phyloP scores from a whole-genome alignment of 1,140 invertebrate species.

The Coenobita brevimanus region DNA sequence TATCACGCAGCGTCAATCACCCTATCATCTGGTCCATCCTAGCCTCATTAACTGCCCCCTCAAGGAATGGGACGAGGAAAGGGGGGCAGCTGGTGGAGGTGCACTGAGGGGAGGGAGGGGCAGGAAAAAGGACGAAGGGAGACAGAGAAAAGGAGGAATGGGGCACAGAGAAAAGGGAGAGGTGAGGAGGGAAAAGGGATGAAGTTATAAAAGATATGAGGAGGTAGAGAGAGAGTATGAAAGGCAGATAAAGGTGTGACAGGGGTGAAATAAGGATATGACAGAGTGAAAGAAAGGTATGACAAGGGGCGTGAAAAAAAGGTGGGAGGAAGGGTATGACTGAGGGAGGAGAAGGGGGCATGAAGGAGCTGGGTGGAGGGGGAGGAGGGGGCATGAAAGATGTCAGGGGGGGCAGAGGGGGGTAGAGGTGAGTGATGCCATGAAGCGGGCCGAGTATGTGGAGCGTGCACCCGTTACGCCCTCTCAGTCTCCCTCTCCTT shows the following conservation, averaged over 20 bases:
- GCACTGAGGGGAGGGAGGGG: background rate
- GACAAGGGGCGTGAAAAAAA: background rate
- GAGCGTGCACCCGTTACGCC: constrained; percentile 38
- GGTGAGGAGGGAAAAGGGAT: background rate
- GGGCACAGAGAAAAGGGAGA: background rate
- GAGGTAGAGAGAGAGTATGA: background rate
- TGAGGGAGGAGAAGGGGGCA: background rate
- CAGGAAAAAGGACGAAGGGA: background rate
- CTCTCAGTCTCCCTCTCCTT: background rate
- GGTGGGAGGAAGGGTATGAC: background rate
- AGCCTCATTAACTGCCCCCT: too few species aligned
- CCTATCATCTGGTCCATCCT: too few species aligned
- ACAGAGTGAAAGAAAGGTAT: background rate
- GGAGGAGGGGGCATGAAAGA: background rate
- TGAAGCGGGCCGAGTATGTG: constrained; percentile 21
- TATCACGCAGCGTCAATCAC: too few species aligned
- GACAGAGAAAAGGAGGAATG: background rate
- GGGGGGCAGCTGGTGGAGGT: too few species aligned
- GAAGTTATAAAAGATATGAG: too few species aligned
- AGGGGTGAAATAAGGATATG: background rate
- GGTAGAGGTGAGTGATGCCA: background rate
- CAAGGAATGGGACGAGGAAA: too few species aligned
- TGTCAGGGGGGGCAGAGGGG: background rate
- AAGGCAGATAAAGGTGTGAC: background rate
- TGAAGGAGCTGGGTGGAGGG: background rate